Percentiles rank a stretch among this genome's conserved stretches.
These are phyloP conservation scores for Callopanchax toddi DNA, from an alignment of 2,113 vertebrate species.

Conservation along the genomic window DNA sequence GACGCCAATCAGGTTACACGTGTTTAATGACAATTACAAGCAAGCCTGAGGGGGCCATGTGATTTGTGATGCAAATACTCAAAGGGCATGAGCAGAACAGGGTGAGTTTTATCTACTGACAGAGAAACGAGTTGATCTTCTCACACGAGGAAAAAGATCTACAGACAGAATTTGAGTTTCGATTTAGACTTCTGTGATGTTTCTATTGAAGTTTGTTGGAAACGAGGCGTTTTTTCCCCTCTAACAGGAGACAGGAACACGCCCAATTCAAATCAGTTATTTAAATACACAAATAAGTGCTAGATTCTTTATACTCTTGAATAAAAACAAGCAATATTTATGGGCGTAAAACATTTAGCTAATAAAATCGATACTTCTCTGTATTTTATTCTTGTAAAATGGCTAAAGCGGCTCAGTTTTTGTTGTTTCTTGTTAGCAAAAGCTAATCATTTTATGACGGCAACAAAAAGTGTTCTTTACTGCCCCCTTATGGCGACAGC, in stretches of 20 bases:
- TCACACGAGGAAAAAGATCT: no score
- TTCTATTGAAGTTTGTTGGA: background rate
- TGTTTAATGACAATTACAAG: constrained; percentile 26
- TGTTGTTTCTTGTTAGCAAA: background rate
- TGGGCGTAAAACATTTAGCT: no score
- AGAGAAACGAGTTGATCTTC: background rate
- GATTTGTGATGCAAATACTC: constrained; percentile 53
- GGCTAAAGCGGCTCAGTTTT: background rate
- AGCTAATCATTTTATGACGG: background rate
- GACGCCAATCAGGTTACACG: no score
- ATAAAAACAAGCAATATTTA: no score
- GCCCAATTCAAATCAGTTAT: background rate
- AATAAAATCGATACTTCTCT: background rate
- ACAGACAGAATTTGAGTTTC: no score
- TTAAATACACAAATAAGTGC: no score
- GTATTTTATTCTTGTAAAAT: background rate
- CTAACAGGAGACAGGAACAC: background rate
- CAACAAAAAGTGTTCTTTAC: background rate
- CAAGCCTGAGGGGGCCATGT: constrained; percentile 3
- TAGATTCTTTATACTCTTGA: no score
- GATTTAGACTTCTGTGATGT: background rate
- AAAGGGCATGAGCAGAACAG: constrained; percentile 19
- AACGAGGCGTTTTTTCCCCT: background rate
- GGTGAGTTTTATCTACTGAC: constrained; percentile 7
- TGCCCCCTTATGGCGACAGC: background rate